Percentiles rank a stretch among this genome's conserved stretches.
Evolutionary conservation across 2,113 vertebrate genomes (phyloP).

Genomic region (Ctenomys sociabilis): DNA sequence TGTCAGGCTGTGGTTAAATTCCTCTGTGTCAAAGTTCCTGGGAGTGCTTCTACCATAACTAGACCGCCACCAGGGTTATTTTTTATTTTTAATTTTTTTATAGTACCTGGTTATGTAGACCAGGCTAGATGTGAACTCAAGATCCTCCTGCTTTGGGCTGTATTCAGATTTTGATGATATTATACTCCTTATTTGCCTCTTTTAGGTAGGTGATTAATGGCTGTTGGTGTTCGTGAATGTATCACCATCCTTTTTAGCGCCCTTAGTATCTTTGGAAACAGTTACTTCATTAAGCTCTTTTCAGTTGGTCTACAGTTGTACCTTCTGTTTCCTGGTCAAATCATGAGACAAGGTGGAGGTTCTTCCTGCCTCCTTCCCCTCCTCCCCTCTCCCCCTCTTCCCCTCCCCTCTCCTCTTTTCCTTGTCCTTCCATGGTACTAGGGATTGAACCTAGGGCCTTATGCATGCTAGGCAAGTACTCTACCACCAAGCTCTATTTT

Average conservation of each 20-base stretch:
- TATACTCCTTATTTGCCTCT: not conserved
- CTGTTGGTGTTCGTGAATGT: not conserved
- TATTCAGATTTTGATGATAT: not conserved
- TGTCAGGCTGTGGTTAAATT: not conserved
- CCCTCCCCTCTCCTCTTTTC: not conserved
- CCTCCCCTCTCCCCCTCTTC: no score
- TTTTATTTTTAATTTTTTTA: not conserved
- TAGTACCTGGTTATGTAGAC: not conserved
- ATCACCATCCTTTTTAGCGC: not conserved
- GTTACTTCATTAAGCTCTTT: conserved; percentile 38
- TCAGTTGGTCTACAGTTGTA: not conserved
- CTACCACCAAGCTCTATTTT: no score
- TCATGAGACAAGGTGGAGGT: not conserved
- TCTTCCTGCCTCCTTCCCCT: not conserved
- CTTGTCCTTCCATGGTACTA: not conserved
- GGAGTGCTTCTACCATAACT: not conserved
- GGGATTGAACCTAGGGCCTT: not conserved
- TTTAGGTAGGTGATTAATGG: not conserved
- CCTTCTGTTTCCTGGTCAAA: conserved; percentile 14
- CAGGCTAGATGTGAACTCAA: not conserved
- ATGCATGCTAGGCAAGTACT: not conserved
- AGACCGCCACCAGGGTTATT: not conserved
- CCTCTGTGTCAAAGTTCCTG: not conserved
- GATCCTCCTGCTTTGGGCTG: not conserved
- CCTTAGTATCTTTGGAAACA: conserved; percentile 5